Evolutionary conservation across 1,140 invertebrate genomes (phyloP).

Genomic region (Pseudachorutes palmiensis): DNA sequence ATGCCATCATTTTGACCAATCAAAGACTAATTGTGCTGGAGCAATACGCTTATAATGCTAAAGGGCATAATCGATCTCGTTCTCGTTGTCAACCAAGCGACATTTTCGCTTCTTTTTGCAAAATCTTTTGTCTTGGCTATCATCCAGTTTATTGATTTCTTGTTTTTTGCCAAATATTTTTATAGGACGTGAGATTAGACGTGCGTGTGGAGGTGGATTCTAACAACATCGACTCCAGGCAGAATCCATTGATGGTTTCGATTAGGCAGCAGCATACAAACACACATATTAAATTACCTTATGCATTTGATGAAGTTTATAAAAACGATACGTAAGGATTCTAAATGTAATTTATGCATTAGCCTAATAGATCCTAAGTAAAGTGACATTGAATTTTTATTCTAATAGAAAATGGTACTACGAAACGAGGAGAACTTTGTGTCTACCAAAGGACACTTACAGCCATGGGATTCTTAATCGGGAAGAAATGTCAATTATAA

Average conservation of each 20-base stretch:
- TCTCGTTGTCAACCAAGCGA: too few species aligned
- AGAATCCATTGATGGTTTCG: background rate
- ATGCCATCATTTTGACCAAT: too few species aligned
- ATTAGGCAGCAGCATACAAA: conserved; percentile 1
- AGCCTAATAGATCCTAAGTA: too few species aligned
- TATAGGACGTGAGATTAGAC: background rate
- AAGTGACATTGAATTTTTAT: background rate
- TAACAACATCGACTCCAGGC: conserved; percentile 1
- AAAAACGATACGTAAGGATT: background rate
- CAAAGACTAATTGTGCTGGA: too few species aligned
- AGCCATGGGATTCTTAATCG: background rate
- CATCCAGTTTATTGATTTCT: background rate
- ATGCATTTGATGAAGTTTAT: background rate
- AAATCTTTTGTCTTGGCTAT: background rate
- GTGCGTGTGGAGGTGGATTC: conserved; percentile 1
- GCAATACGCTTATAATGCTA: too few species aligned
- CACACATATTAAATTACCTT: conserved; percentile 7
- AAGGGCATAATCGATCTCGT: too few species aligned
- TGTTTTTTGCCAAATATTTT: background rate
- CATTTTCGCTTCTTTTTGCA: background rate
- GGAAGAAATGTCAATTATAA: background rate
- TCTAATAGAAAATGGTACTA: conserved; percentile 13
- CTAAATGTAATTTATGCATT: too few species aligned
- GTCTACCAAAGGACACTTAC: background rate
- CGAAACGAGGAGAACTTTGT: conserved; percentile 2